Base-by-base conservation (phyloP, 2,113 vertebrate genomes). In the Limanda limanda region DNA sequence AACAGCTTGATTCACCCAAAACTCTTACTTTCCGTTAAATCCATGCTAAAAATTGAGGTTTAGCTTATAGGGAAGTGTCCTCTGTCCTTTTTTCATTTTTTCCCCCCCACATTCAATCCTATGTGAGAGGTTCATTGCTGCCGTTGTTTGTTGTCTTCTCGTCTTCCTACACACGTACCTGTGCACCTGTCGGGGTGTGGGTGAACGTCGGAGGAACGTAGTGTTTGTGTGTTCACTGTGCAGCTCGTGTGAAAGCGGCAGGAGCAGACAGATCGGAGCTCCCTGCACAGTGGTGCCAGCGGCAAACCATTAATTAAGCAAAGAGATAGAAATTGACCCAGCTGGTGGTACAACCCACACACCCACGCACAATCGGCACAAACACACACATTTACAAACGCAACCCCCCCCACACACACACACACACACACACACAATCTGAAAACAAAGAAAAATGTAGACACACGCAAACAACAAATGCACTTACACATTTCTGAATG, bases 251-350 rank as follows among this genome's bases (percentile, higher is more conserved):
- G 66, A 21, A 82, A 89, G 77, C 88, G 78, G 78, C 86, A 70
- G 84, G 81, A 85, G 78, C 74, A 90, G 85, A 88, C 82, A 85
- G 89, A 86, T 74, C 23, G n/a, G 74, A 74, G 85, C 87, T 82
- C 82, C 76, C 81, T 69, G 77, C 80, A 86, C 89, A 89, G 82
- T 55, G 62, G 79, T 74, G 87, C 89, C 86, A 87, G 65, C 91
- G 86, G 86, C 86, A 84, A 85, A 90, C 84, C 88, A 86, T 93
- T 93, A 88, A 93, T 92, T 92, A 92, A 91, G 84, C 82, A 90
- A 90, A 92, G 86, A 79, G 72, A 87, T 64, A 82, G 86, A 91
- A 89, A 91, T 86, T 87, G 86, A 88, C 88, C 86, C 86, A 90
- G 88, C 89, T 89, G 87, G 88, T 86, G 89, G 88, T 84, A 80